phyloP scores from a whole-genome alignment of 2,113 vertebrate genomes.

The Archilochus colubris region DNA sequence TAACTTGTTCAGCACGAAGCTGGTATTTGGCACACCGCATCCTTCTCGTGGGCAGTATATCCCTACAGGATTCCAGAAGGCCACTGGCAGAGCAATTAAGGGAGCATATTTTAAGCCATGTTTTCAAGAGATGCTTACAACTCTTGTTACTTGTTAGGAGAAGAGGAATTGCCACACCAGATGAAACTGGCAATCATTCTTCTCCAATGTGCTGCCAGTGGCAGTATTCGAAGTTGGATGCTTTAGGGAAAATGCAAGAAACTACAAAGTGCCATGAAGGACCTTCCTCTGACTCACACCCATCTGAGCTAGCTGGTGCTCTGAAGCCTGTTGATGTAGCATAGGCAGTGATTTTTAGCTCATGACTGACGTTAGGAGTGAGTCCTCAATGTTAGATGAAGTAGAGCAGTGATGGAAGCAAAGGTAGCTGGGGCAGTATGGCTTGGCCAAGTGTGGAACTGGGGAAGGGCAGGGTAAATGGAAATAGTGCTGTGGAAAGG shows the following conservation, averaged over 20 bases:
- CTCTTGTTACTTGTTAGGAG: background rate
- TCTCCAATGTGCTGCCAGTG: background rate
- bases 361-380: background rate
- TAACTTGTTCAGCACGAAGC: background rate
- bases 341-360: background rate
- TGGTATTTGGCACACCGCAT: background rate
- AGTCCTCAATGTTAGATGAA: background rate
- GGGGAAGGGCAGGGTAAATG: background rate
- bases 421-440: background rate
- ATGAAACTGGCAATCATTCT: background rate
- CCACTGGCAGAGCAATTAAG: background rate
- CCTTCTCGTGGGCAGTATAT: background rate
- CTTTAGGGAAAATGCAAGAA: background rate
- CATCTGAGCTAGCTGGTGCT: background rate
- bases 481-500: background rate
- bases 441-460: background rate
- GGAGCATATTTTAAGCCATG: background rate
- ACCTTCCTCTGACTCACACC: background rate
- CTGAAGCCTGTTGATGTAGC: accelerated
- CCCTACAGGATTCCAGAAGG: background rate
- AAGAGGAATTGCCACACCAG: background rate
- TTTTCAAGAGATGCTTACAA: background rate
- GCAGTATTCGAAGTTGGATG: background rate
- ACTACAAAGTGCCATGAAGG: background rate
- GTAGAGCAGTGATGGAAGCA: background rate